phyloP scores from a whole-genome alignment of 1,140 invertebrate genomes.

The Listronotus oregonensis region DNA sequence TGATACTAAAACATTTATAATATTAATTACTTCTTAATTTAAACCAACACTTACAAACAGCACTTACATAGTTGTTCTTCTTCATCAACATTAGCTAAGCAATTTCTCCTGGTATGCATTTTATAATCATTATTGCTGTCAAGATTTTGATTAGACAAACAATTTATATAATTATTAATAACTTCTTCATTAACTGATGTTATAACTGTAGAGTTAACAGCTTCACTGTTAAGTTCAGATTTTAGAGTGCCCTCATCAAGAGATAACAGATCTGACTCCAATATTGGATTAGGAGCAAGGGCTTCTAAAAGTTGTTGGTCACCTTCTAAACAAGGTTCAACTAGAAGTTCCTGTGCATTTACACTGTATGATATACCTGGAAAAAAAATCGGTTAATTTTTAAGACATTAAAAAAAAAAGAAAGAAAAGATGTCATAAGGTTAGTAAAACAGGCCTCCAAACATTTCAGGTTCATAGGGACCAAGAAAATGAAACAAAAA shows the following conservation, averaged over 20 bases:
- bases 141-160: constrained; percentile 25
- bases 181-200: constrained; percentile 27
- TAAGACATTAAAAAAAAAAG: not conserved
- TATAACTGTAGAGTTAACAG: constrained; percentile 6
- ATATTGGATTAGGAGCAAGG: constrained; percentile 44
- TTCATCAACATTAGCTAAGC: constrained; percentile 33
- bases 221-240: constrained; percentile 42
- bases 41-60: not conserved
- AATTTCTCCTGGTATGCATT: constrained; percentile 36
- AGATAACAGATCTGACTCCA: constrained; percentile 48
- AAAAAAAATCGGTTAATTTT: constrained; percentile 9
- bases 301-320: constrained; percentile 49
- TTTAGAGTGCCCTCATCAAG: constrained; percentile 51
- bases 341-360: constrained; percentile 48
- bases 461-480: not conserved
- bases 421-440: too few relatives aligned
- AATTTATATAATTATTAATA: constrained; percentile 40
- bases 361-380: constrained; percentile 51
- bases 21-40: too few relatives aligned
- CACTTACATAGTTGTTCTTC: constrained; percentile 48
- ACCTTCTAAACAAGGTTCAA: constrained; percentile 49
- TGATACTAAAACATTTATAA: constrained; percentile 52
- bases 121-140: constrained; percentile 18
- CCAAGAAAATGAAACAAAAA: too few relatives aligned
- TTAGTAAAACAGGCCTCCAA: not conserved